phyloP scores from a whole-genome alignment of 2,113 vertebrate genomes.

The Nerophis lumbriciformis region DNA sequence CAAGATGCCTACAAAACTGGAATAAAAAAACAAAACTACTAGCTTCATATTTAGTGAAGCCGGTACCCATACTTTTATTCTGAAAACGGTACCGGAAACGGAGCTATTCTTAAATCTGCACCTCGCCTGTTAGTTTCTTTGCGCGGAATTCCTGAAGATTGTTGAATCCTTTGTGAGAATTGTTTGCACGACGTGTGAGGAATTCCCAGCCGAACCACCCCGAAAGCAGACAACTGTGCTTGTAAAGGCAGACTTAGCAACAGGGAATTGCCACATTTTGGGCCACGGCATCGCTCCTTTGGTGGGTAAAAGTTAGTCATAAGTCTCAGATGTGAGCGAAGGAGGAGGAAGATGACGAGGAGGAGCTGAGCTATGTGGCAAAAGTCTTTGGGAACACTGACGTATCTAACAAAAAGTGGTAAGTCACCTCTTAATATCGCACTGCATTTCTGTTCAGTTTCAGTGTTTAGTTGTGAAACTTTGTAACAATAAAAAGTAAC shows the following conservation, averaged over 20 bases:
- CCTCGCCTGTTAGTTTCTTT: neutral
- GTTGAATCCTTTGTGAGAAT: constrained; percentile 20
- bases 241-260: too few species aligned
- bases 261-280: too few species aligned
- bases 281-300: too few species aligned
- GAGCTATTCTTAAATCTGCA: neutral
- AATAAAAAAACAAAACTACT: too few species aligned
- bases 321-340: constrained; percentile 9
- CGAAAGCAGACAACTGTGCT: rapidly evolving
- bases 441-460: neutral
- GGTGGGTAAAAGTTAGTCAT: too few species aligned
- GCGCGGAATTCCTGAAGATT: constrained; percentile 30
- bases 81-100: constrained; percentile 24
- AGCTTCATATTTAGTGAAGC: too few species aligned
- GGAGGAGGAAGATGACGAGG: constrained; percentile 5
- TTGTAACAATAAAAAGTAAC: neutral
- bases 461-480: neutral
- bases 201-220: neutral
- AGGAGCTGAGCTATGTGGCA: constrained; percentile 39
- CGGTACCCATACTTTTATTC: constrained; percentile 17
- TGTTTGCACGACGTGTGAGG: neutral
- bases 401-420: constrained; percentile 13
- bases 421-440: neutral
- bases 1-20: too few species aligned
- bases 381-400: neutral